phyloP scores from a whole-genome alignment of 2,113 vertebrate species.

The Bufo gargarizans region DNA sequence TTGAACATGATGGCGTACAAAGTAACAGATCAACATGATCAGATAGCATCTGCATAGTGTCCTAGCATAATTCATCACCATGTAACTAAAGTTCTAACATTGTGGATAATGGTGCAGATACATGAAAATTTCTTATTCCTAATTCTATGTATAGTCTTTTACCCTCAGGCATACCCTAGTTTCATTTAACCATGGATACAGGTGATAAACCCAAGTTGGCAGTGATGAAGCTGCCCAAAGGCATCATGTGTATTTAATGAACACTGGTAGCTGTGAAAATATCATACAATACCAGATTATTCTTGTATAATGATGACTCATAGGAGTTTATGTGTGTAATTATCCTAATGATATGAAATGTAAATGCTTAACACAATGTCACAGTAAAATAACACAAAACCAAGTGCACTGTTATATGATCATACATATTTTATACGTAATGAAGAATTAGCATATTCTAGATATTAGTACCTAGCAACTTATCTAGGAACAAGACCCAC shows the following conservation, averaged over 20 bases:
- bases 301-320: constrained; percentile 48
- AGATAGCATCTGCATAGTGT: constrained; percentile 24
- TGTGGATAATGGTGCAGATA: constrained; percentile 37
- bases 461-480: background rate
- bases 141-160: constrained; percentile 57
- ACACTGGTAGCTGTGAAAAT: constrained; percentile 41
- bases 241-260: constrained; percentile 59
- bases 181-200: constrained; percentile 56
- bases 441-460: background rate
- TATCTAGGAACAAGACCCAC: background rate
- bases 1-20: background rate
- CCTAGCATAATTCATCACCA: constrained; percentile 26
- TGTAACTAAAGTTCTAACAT: constrained; percentile 31
- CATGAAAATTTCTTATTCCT: constrained; percentile 48
- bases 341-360: constrained; percentile 30
- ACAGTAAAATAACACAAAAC: background rate
- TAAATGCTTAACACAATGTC: background rate
- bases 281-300: constrained; percentile 38
- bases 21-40: constrained; percentile 30
- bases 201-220: constrained; percentile 55
- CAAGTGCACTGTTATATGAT: background rate
- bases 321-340: constrained; percentile 19
- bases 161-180: constrained; percentile 55
- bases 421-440: background rate
- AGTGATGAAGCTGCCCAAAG: constrained; percentile 55